Conservation (phyloP, 1,140 invertebrate genomes). For the Homarus americanus region DNA sequence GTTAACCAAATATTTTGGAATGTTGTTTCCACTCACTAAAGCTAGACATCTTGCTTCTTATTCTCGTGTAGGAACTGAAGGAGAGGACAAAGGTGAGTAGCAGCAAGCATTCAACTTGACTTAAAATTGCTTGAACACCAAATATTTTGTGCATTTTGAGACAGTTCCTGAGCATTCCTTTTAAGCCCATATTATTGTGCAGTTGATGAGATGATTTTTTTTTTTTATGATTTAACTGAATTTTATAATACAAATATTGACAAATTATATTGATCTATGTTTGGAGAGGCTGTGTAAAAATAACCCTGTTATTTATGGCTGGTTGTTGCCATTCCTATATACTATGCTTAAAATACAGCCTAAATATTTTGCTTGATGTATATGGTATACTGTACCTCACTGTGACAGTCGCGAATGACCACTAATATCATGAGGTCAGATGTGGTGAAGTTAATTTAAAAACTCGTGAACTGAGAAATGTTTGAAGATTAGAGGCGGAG, state of each 20-base stretch:
- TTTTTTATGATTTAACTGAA: neutral
- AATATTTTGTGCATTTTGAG: neutral
- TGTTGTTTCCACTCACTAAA: conserved; percentile 45
- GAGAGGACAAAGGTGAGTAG: conserved; percentile 61
- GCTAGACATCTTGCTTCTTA: conserved; percentile 43
- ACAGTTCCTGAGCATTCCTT: neutral
- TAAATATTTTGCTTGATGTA: neutral
- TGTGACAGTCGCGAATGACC: neutral
- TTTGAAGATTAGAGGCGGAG: neutral
- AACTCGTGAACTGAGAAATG: neutral
- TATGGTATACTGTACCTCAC: neutral
- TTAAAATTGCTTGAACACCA: neutral
- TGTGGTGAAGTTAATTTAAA: neutral
- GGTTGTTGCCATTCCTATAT: neutral
- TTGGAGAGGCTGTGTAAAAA: neutral
- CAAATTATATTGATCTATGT: neutral
- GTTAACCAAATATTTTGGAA: neutral
- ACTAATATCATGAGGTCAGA: neutral
- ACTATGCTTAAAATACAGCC: neutral
- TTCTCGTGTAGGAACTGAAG: conserved; percentile 65
- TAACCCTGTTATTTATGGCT: neutral
- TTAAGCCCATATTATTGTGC: neutral
- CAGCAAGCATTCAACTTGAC: neutral
- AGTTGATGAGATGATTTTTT: neutral
- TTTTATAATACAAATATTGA: neutral